Evolutionary conservation across 2,888 invertebrate species (phyloP).

Genomic region (Cerastis rubricosa): DNA sequence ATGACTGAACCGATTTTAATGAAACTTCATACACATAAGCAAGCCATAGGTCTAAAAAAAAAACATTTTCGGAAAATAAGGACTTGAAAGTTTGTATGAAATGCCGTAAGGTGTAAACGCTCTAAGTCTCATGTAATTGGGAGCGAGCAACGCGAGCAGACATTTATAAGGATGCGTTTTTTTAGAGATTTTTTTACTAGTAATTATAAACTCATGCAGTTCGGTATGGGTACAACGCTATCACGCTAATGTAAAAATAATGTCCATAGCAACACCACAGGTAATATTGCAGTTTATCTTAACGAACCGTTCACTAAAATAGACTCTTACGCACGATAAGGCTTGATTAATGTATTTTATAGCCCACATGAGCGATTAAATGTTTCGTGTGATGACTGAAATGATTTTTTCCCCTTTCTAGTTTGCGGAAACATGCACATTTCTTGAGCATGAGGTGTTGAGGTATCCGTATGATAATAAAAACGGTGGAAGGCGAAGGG

Average conservation of each 20-base stretch:
- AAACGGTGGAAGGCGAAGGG: background rate
- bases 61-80: too few relatives aligned
- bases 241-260: slow-evolving; percentile 7
- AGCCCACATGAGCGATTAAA: background rate
- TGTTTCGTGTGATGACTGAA: background rate
- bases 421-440: background rate
- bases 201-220: too few relatives aligned
- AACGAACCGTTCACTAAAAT: slow-evolving; percentile 29
- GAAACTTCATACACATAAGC: too few relatives aligned
- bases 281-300: slow-evolving; percentile 7
- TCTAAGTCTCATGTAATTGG: background rate
- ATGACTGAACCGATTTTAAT: too few relatives aligned
- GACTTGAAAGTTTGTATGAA: too few relatives aligned
- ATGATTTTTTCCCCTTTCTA: background rate
- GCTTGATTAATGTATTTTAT: slow-evolving; percentile 25
- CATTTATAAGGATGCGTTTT: background rate
- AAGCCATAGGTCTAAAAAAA: too few relatives aligned
- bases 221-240: background rate
- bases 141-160: background rate
- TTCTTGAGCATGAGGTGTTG: background rate
- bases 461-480: background rate
- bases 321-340: slow-evolving; percentile 35
- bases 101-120: too few relatives aligned
- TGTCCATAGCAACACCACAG: background rate
- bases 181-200: background rate